Base-by-base conservation (phyloP, 2,888 invertebrate species). In the Limnephilus marmoratus region DNA sequence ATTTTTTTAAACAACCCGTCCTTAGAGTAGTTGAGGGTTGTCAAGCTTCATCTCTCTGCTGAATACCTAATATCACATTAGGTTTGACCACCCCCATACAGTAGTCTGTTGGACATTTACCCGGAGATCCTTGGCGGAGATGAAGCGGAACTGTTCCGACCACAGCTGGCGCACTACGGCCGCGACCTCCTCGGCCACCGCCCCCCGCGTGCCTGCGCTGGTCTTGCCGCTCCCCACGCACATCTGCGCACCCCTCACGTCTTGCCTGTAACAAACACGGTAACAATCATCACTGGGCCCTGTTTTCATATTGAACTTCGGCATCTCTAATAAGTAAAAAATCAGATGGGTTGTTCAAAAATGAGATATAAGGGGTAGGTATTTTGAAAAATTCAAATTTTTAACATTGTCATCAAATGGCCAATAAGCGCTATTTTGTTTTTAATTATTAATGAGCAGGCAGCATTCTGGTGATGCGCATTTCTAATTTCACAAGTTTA, bases 131-230 rank as follows among this genome's bases (percentile, higher is more conserved):
- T 97, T 96, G 90, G 98, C 97, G 88, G 98, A 97, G 94, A 98
- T 98, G 94, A 97, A 97, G 94, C 97, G 97, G 95, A 97, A 98
- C 94, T 98, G 97, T 0, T 98, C 98, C 92, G 97, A 97, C 98
- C 98, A 98, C 92, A 99, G 96, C 93, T 97, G 97, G 94, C 97
- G 97, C 90, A 98, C 97, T n/a, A 98, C 97, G 24, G 97, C 97
- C 86, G 98, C 98, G 93, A 98, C 96, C 95, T 98, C 98, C 94
- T 98, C 98, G 0, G 98, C 98, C 90, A 98, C 97, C 94, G 97
- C 97, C 15, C 98, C 98, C 94, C 97, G 97, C 2, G 97, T 97
- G 94, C 96, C 96, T 1, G 95, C 95, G 81, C 91, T 94, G 90
- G 94, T 41, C 92, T 94, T 94, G 93, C 94, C 68, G 37, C 24